Base-by-base conservation (phyloP, 2,113 vertebrate genomes). In the Triplophysa siluroides region DNA sequence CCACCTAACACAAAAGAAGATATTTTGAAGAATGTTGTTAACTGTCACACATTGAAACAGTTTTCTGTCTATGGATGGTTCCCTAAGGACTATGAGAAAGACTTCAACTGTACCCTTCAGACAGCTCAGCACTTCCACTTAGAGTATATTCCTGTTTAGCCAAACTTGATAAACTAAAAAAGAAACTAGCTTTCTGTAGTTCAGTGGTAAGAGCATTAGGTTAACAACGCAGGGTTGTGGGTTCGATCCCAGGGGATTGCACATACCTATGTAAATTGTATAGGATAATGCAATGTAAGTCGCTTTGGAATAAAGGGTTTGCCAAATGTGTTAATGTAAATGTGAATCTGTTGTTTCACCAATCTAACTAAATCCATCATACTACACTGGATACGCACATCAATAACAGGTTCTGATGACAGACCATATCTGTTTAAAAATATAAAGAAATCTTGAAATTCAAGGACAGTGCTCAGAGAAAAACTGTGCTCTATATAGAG, bases 271-370 rank as follows among this genome's bases (percentile, higher is more conserved):
- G n/a, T n/a, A n/a, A n/a, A n/a, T n/a, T n/a, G n/a, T n/a, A n/a
- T n/a, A n/a, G n/a, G n/a, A n/a, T n/a, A n/a, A n/a, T n/a, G n/a
- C n/a, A n/a, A n/a, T n/a, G n/a, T n/a, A n/a, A n/a, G n/a, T n/a
- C n/a, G n/a, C n/a, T n/a, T n/a, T n/a, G n/a, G n/a, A n/a, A n/a
- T n/a, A n/a, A n/a, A n/a, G n/a, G n/a, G n/a, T n/a, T n/a, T n/a
- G n/a, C n/a, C n/a, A n/a, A n/a, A n/a, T n/a, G n/a, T n/a, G n/a
- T n/a, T n/a, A n/a, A n/a, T n/a, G n/a, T n/a, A n/a, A n/a, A n/a
- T n/a, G n/a, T n/a, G n/a, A n/a, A 64, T 76, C 41, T 50, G 54
- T 41, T 23, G 26, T 62, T 61, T 61, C n/a, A 74, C 33, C 62
- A 45, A n/a, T 43, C 29, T 41, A 75, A 47, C 21, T 45, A 63